These are phyloP conservation scores for Meandrusa payeni DNA, from an alignment of 2,888 invertebrate genomes.

Conservation along the genomic window DNA sequence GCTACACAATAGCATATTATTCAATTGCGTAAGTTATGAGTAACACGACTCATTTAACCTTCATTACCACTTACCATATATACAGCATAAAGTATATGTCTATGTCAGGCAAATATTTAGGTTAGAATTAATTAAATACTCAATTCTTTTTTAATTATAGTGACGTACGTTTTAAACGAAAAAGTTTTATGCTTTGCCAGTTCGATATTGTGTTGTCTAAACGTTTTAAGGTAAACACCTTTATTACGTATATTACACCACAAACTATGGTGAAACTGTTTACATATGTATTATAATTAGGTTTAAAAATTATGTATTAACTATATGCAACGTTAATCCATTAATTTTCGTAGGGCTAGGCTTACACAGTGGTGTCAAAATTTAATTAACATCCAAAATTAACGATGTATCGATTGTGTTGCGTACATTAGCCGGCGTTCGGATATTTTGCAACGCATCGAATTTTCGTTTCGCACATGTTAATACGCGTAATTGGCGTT, in stretches of 20 bases:
- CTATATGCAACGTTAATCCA: no score
- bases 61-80: conserved; percentile 6
- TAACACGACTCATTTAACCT: conserved; percentile 15
- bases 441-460: conserved; percentile 13
- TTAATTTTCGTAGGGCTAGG: no score
- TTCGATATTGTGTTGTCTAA: no score
- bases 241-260: no score
- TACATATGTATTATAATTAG: no score
- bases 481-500: conserved; percentile 10
- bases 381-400: conserved; percentile 15
- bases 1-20: conserved; percentile 23
- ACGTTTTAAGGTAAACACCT: no score
- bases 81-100: not conserved
- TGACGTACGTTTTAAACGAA: no score
- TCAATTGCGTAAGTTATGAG: conserved; percentile 17
- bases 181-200: no score
- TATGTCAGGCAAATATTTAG: not conserved
- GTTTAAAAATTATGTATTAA: no score
- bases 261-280: no score
- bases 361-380: not conserved
- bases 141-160: no score
- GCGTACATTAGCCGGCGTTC: conserved; percentile 6
- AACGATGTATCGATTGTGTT: conserved; percentile 2
- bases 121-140: not conserved
- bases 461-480: conserved; percentile 7